Conservation (phyloP, 2,113 vertebrate genomes). For the Neodon shergylaensis region DNA sequence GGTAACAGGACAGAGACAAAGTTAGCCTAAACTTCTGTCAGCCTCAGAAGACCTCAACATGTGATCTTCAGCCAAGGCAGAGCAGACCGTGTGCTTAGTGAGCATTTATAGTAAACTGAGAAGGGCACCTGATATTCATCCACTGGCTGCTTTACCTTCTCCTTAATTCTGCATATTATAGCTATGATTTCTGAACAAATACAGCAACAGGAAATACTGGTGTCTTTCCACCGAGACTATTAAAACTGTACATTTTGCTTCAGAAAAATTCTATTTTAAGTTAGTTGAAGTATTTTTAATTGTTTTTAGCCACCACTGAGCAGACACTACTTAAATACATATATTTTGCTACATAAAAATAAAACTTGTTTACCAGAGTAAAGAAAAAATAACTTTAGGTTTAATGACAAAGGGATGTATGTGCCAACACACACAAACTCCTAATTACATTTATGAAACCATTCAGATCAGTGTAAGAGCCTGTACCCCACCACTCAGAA, state of each 20-base stretch:
- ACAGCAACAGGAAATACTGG: neutral
- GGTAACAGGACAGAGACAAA: neutral
- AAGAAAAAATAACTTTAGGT: neutral
- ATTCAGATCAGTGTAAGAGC: neutral
- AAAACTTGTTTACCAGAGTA: conserved; percentile 1
- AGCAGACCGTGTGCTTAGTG: neutral
- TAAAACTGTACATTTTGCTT: conserved; percentile 9
- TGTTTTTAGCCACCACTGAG: neutral
- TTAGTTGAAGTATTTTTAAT: neutral
- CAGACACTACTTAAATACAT: neutral
- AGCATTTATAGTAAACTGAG: neutral
- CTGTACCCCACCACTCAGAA: neutral
- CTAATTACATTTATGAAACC: neutral
- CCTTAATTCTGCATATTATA: neutral
- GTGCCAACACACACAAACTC: neutral
- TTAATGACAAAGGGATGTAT: neutral
- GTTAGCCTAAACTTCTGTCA: neutral
- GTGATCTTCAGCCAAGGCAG: neutral
- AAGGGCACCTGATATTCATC: neutral
- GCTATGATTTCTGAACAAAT: neutral
- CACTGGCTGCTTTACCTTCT: conserved; percentile 1
- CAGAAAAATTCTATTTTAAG: neutral
- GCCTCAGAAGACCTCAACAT: neutral
- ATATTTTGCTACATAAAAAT: neutral
- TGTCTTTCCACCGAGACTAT: neutral